Percentiles rank a stretch among this genome's conserved stretches.
These are phyloP conservation scores for Biston betularia DNA, from an alignment of 2,888 invertebrate species.

Conservation along the genomic window DNA sequence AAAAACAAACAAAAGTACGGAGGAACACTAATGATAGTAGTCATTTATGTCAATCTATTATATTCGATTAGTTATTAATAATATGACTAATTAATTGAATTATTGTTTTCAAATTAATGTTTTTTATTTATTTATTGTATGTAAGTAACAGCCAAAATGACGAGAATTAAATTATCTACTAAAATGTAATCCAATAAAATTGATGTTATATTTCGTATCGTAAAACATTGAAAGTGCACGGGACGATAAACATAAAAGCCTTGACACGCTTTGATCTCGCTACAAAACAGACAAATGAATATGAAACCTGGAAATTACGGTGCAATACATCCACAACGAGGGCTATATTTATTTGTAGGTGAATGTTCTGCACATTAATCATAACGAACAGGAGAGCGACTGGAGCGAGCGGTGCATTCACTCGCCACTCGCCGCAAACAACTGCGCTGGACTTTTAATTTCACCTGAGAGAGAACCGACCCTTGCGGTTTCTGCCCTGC, in stretches of 20 bases:
- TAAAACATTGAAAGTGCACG: constrained; percentile 34
- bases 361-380: constrained; percentile 73
- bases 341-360: constrained; percentile 68
- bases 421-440: constrained; percentile 67
- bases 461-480: constrained; percentile 65
- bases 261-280: constrained; percentile 63
- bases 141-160: not conserved
- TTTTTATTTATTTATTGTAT: too few relatives aligned
- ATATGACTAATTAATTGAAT: too few relatives aligned
- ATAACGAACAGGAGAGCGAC: constrained; percentile 64
- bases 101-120: too few relatives aligned
- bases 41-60: too few relatives aligned
- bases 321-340: constrained; percentile 62
- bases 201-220: constrained; percentile 15
- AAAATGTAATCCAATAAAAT: constrained; percentile 14
- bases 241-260: constrained; percentile 49
- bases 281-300: constrained; percentile 69
- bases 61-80: too few relatives aligned
- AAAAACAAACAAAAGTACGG: too few relatives aligned
- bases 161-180: not conserved
- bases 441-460: constrained; percentile 80
- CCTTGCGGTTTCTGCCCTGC: constrained; percentile 58
- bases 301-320: constrained; percentile 68
- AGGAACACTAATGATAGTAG: too few relatives aligned
- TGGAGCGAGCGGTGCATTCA: constrained; percentile 64